Base-by-base conservation (phyloP, 2,113 vertebrate genomes). In the Peromyscus californicus region DNA sequence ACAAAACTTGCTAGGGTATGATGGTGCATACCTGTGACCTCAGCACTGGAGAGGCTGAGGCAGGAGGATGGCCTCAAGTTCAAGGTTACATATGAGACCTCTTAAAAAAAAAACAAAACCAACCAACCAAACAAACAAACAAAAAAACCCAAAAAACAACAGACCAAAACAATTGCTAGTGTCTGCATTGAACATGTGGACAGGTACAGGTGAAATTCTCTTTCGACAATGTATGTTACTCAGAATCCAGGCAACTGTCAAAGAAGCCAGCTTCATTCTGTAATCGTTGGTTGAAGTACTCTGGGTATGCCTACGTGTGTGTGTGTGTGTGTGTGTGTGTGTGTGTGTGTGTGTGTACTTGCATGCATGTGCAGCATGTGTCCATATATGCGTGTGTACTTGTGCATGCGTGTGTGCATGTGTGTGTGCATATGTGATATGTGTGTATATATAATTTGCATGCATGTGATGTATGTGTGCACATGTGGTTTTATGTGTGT, bases 211-310 rank as follows among this genome's bases (percentile, higher is more conserved):
- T 5, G 36, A n/a, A 29, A 12, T 51, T 74, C 74, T 15, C 15
- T 26, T 85, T 42, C 0, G 6, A 84, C 0, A 0, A 0, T 16
- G 4, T 63, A 13, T 39, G 69, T 74, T n/a, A 61, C 15, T 65
- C 42, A 39, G 82, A 74, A 12, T 4, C 9, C 63, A 31, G 0
- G n/a, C 22, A 74, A 74, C 36, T 11, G 48, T 7, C n/a, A 31
- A 29, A 59, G 69, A 72, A 89, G 24, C 33, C 26, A 15, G 22
- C 42, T 42, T 4, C 31, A 29, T 5, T 74, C 13, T 75, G 86
- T 89, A 48, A 8, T 31, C 1, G 2, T 54, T 39, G 67, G 26
- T 10, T 89, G 26, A 74, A 72, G 36, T 29, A 24, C 5, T 21
- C 12, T 70, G 45, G 9, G 45, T 57, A 4, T 72, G 33, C 39